A percentile compares a stretch with the other conserved stretches of the same genome.
These are phyloP conservation scores for Protomyctophum bolini DNA, from an alignment of 2,113 vertebrate genomes.

Conservation along the genomic window DNA sequence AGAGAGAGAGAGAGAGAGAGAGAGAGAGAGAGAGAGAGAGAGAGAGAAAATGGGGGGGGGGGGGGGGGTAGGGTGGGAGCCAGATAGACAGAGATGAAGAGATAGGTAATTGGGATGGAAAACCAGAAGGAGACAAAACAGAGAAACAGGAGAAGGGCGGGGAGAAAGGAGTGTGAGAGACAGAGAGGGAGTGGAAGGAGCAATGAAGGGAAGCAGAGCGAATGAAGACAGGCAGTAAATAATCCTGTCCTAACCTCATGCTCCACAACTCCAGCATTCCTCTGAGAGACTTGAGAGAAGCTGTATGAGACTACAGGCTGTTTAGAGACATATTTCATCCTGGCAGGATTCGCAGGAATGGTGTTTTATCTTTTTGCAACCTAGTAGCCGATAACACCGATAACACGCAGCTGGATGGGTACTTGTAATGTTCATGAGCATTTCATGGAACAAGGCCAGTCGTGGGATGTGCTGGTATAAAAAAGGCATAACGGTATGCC, in stretches of 20 bases:
- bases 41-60: background rate
- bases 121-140: conserved; percentile 20
- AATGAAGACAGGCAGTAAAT: conserved; percentile 42
- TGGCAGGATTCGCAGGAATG: too few species aligned
- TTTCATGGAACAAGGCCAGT: background rate
- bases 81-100: conserved; percentile 31
- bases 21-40: conserved; percentile 30
- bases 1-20: background rate
- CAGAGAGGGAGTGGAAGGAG: conserved; percentile 47
- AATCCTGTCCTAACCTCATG: conserved; percentile 21
- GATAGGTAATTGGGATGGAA: background rate
- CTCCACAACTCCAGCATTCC: background rate
- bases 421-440: background rate
- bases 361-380: too few species aligned
- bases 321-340: conserved; percentile 15
- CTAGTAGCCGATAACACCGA: background rate
- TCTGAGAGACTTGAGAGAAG: background rate
- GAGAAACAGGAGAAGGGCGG: conserved; percentile 45
- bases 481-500: too few species aligned
- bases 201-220: background rate
- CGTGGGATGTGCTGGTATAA: background rate
- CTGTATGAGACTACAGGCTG: background rate
- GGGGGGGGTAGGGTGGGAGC: background rate
- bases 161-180: conserved; percentile 32
- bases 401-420: background rate